Percentiles rank a stretch among this genome's conserved stretches.
These are phyloP conservation scores for Palythoa grandis DNA, from an alignment of 92 coral and sea anemone species.

Conservation along the genomic window DNA sequence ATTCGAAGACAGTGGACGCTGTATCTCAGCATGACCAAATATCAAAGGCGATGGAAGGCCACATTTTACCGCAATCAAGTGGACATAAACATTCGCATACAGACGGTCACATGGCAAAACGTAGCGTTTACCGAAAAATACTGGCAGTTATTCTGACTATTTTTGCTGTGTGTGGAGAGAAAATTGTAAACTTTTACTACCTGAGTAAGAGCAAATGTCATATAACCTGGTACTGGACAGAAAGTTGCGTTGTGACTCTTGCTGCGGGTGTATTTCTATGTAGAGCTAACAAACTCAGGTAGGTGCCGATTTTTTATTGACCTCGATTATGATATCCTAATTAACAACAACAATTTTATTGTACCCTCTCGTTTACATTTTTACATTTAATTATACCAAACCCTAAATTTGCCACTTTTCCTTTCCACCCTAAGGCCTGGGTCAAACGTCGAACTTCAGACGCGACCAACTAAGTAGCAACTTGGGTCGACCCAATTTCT, in stretches of 20 bases:
- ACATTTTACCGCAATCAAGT: conserved; percentile 1
- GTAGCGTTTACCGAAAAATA: background rate
- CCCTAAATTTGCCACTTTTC: too few species aligned
- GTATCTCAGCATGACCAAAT: too few species aligned
- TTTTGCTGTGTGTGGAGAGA: background rate
- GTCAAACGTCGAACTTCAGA: too few species aligned
- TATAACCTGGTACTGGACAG: conserved; percentile 31
- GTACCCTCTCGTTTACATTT: too few species aligned
- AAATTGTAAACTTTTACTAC: background rate
- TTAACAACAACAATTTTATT: too few species aligned
- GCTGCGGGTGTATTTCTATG: background rate
- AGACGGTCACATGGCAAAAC: background rate
- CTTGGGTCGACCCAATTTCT: too few species aligned
- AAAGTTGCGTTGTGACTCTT: conserved; percentile 24
- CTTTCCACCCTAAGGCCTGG: too few species aligned
- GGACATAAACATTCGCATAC: background rate
- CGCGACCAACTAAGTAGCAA: too few species aligned
- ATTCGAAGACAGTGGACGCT: background rate
- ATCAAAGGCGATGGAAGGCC: background rate
- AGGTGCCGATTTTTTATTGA: background rate
- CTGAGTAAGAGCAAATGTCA: background rate
- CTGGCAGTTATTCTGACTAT: background rate
- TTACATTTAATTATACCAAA: too few species aligned
- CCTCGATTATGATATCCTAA: too few species aligned
- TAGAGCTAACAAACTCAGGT: conserved; percentile 9